These are phyloP conservation scores for Scalopus aquaticus DNA, from an alignment of 2,113 vertebrate genomes.

Conservation along the genomic window DNA sequence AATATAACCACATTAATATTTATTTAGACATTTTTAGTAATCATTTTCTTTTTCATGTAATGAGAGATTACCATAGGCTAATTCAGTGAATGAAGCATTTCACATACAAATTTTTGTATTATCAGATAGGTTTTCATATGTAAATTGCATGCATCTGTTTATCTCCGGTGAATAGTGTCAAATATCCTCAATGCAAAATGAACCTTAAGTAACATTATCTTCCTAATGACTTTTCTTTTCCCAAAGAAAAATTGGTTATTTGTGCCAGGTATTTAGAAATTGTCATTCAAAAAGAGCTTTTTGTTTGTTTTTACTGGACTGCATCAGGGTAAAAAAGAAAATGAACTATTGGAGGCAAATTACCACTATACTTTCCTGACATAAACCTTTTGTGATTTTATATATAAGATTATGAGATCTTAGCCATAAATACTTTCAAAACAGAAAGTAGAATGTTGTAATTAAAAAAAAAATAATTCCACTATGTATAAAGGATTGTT, in stretches of 20 bases:
- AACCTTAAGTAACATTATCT: conserved; percentile 77
- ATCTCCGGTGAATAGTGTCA: conserved; percentile 77
- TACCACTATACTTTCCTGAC: background rate
- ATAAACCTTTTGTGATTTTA: conserved; percentile 36
- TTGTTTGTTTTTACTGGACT: conserved; percentile 24
- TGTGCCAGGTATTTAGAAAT: conserved; percentile 38
- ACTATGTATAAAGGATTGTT: conserved; percentile 44
- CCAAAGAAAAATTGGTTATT: background rate
- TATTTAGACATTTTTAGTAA: conserved; percentile 78
- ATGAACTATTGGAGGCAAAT: conserved; percentile 21
- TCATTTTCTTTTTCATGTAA: conserved; percentile 76
- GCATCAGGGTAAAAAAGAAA: background rate
- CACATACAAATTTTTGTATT: conserved; percentile 81
- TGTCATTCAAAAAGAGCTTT: conserved; percentile 21
- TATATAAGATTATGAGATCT: conserved; percentile 44
- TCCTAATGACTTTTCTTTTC: conserved; percentile 59
- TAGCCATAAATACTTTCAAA: background rate
- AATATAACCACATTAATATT: conserved; percentile 80
- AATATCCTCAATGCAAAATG: conserved; percentile 71
- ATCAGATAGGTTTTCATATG: conserved; percentile 82
- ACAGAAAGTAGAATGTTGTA: background rate
- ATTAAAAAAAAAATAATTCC: conserved; percentile 2
- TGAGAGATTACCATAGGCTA: conserved; percentile 77
- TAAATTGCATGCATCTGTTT: conserved; percentile 80
- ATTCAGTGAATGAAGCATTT: conserved; percentile 79